Percentiles rank a stretch among this genome's conserved stretches.
These are phyloP conservation scores for Hermaeophaga mercurialis DNA, from an alignment of 2,888 invertebrate species.

Conservation along the genomic window DNA sequence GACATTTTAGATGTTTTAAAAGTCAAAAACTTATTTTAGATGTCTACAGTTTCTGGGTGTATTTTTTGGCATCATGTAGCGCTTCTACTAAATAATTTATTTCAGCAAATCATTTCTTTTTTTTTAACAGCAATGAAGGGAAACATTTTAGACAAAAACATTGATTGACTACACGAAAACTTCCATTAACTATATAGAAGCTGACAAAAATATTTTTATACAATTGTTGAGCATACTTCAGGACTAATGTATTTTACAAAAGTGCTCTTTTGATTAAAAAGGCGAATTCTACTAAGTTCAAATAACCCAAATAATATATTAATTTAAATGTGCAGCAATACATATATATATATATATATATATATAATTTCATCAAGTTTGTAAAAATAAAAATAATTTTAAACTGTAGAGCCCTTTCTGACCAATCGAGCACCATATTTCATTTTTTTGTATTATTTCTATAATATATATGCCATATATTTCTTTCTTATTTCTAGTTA, in stretches of 20 bases:
- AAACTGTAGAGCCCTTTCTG: background rate
- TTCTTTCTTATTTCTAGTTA: conserved; percentile 27
- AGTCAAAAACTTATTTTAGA: no score
- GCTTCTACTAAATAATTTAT: background rate
- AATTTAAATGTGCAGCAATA: no score
- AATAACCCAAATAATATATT: no score
- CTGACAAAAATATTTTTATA: conserved; percentile 35
- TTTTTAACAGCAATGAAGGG: conserved; percentile 9
- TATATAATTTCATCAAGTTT: no score
- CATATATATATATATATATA: no score
- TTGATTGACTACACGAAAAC: conserved; percentile 21
- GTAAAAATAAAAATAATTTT: no score
- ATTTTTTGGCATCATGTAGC: background rate
- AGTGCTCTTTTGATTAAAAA: conserved; percentile 3
- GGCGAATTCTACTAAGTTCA: no score
- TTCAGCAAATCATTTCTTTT: conserved; percentile 13
- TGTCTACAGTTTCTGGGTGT: no score
- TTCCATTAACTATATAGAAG: conserved; percentile 17
- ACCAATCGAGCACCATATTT: background rate
- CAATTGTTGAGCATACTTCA: conserved; percentile 39
- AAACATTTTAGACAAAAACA: conserved; percentile 22
- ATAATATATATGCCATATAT: conserved; percentile 25
- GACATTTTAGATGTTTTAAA: no score
- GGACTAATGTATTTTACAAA: conserved; percentile 37
- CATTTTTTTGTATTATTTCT: conserved; percentile 20